Base-by-base conservation (phyloP, 2,888 invertebrate genomes). In the Diaphora mendica region DNA sequence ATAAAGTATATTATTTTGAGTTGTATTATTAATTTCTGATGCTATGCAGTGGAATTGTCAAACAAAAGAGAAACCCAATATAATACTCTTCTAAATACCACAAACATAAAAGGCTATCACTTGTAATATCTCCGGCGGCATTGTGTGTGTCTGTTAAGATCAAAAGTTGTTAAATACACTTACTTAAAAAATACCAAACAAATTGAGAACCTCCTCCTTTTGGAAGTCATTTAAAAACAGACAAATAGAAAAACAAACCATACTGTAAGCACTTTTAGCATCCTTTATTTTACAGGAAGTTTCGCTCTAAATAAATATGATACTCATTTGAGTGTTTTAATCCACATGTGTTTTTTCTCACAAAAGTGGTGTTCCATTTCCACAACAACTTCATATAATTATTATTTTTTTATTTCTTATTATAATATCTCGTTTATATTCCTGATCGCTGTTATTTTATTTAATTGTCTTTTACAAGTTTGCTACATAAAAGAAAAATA, bases 331-430 rank as follows among this genome's bases (percentile, higher is more conserved):
- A 78, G 78, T 77, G 66, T 80, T 77, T 77, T 82, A 77, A 76
- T 79, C 68, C 81, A 79, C 83, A 86, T 79, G 82, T 79, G 81
- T 79, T 83, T 35, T 68, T 82, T 0, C n/a, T 13, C 26, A 39
- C 83, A 85, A 82, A 81, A 76, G 87, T 86, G 86, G 86, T 82
- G 85, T 85, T 87, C 82, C 83, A 87, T 87, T 87, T 86, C 81
- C 81, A 73, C 71, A 80, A 75, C 78, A 87, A 88, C 87, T 87
- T 88, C 83, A 88, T 89, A 87, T 44, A n/a, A n/a, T n/a, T n/a
- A 44, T 44, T 44, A 44, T 77, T 87, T 88, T 86, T 90, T 87
- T 77, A 77, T 77, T 80, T 84, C 85, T 85, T 86, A 87, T 84
- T 87, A 83, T 81, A 83, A 80, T 85, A 39, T 82, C 82, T 83